Evolutionary conservation across 35 echinoderm and acorn worm genomes (phyloP), one percentile per base, ranked within the genome.

Genomic region (Diadema setosum): DNA sequence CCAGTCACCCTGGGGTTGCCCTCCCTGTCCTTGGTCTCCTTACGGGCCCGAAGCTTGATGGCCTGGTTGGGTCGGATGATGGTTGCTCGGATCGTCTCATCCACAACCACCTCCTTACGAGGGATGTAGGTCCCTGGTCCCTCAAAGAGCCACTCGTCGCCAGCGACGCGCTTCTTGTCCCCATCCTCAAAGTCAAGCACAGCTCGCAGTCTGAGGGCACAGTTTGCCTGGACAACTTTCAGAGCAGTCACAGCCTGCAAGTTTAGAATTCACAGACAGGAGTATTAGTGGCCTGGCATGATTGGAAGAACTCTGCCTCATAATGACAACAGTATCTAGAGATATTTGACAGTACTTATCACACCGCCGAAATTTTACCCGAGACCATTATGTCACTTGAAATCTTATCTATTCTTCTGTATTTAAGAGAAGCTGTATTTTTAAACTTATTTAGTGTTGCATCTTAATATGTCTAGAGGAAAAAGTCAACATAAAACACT

Each of bases 61-160:
- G 96, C 89, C 86, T 98, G 96, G 90, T 98, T 98, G 45, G 96
- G 89, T 57, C 91, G 94, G 92, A 98, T 94, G 24, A 98, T 82
- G 14, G 96, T 98, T 1, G 96, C 96, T 12, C 96, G 46, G 85
- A 94, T 86, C 4, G 96, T 98, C 69, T 94, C 96, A 55, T 98
- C 96, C 5, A 98, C 92, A 9, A 90, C 81, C 6, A 94, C 96
- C 42, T 98, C 96, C 89, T 98, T 98, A 25, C 92, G 83, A 25
- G 96, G 96, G 23, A 94, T 94, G 89, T 94, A 98, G 39, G 96
- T 98, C 0, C 96, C 96, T 11, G 96, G 96, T 43, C 96, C 96
- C 70, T 98, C 96, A 63, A 98, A 98, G 39, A 98, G 91, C 96
- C 96, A 98, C 86, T 98, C 96, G 39, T 98, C 96, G 7, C 96